phyloP scores from a whole-genome alignment of 1,140 invertebrate genomes.

The Macrobrachium rosenbergii region DNA sequence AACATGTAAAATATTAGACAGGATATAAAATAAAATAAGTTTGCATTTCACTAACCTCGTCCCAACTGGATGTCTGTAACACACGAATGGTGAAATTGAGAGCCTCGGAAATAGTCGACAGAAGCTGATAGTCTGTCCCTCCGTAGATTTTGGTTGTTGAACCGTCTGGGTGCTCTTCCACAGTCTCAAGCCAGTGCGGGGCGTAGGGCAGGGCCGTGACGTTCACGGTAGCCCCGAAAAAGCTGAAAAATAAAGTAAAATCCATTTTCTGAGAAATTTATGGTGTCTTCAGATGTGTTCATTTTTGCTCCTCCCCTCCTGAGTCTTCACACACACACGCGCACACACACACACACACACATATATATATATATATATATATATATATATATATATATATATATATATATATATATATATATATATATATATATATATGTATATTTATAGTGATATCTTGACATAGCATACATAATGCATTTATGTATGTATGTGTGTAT shows the following conservation, averaged over 20 bases:
- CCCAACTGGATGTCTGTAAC: constrained; percentile 8
- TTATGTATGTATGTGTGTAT: background rate
- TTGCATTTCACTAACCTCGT: constrained; percentile 8
- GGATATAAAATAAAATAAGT: background rate
- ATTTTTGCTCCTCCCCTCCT: background rate
- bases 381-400: constrained; percentile 5
- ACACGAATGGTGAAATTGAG: constrained; percentile 31
- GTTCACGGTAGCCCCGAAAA: constrained; percentile 24
- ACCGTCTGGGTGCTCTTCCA: background rate
- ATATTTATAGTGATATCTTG: too few species aligned
- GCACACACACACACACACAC: background rate
- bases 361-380: background rate
- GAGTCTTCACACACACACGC: background rate
- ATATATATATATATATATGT: background rate
- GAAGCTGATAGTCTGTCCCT: constrained; percentile 8
- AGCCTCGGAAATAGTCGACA: background rate
- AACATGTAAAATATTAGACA: background rate
- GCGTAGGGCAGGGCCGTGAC: constrained; percentile 29
- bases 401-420: constrained; percentile 8
- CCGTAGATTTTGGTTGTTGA: background rate
- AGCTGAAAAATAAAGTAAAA: background rate
- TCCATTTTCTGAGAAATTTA: too few species aligned
- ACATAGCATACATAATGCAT: background rate
- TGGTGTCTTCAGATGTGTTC: background rate
- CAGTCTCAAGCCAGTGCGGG: constrained; percentile 20